phyloP scores from a whole-genome alignment of 1,140 invertebrate genomes.

The Piezodorus guildinii region DNA sequence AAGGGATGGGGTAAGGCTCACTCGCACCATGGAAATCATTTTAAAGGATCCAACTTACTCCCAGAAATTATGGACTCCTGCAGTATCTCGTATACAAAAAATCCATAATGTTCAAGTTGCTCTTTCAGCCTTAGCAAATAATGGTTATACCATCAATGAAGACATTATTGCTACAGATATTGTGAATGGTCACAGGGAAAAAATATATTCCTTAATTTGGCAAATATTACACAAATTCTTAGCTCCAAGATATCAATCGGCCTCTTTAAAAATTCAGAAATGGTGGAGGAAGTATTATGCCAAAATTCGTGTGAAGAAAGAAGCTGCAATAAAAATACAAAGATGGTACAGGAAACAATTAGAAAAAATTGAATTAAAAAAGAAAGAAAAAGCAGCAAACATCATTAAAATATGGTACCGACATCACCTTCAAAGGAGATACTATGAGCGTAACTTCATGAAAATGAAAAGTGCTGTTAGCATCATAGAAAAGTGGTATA shows the following conservation, averaged over 20 bases:
- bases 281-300: slow-evolving; percentile 49
- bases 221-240: slow-evolving; percentile 79
- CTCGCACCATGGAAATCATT: slow-evolving; percentile 70
- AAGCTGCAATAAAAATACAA: slow-evolving; percentile 18
- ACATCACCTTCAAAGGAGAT: slow-evolving; percentile 17
- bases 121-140: slow-evolving; percentile 36
- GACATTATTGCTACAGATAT: slow-evolving; percentile 64
- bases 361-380: slow-evolving; percentile 32
- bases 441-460: not conserved
- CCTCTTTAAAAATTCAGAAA: slow-evolving; percentile 48
- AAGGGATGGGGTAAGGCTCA: slow-evolving; percentile 62
- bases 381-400: slow-evolving; percentile 32
- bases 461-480: slow-evolving; percentile 9
- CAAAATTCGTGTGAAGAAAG: slow-evolving; percentile 28
- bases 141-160: slow-evolving; percentile 44
- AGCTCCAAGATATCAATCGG: slow-evolving; percentile 52
- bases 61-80: slow-evolving; percentile 59
- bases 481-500: slow-evolving; percentile 21
- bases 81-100: slow-evolving; percentile 74
- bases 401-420: slow-evolving; percentile 29
- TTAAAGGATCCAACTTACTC: slow-evolving; percentile 51
- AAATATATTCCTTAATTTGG: slow-evolving; percentile 77
- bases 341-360: not conserved
- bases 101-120: slow-evolving; percentile 75
- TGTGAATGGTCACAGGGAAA: slow-evolving; percentile 76